Evolutionary conservation across 2,888 invertebrate species (phyloP).

Genomic region (Agrotis clavis): DNA sequence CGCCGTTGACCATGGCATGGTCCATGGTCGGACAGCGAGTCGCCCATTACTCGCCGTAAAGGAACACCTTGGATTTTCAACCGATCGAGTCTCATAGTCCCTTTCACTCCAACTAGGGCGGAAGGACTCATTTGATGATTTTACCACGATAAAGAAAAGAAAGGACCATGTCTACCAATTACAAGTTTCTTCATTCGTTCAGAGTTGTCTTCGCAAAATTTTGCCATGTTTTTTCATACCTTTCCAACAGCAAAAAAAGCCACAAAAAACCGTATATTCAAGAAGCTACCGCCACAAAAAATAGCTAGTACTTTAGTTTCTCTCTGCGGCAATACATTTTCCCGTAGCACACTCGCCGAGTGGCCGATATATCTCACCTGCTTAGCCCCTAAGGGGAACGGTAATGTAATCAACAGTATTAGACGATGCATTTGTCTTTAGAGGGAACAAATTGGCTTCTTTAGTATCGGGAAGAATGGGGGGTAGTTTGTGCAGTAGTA

Average conservation of each 20-base stretch:
- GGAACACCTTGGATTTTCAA: no score
- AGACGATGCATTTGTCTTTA: slow-evolving; percentile 37
- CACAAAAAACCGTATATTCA: not conserved
- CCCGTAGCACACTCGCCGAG: slow-evolving; percentile 6
- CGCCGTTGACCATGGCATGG: no score
- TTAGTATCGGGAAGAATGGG: not conserved
- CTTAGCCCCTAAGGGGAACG: slow-evolving; percentile 14
- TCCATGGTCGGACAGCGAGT: no score
- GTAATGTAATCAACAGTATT: slow-evolving; percentile 30
- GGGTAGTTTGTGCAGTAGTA: not conserved
- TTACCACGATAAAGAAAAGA: no score
- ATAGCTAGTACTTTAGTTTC: not conserved
- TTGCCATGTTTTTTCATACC: no score
- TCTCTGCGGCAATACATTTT: slow-evolving; percentile 26
- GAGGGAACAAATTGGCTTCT: slow-evolving; percentile 19
- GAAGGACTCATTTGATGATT: no score
- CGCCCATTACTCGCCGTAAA: no score
- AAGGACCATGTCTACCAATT: no score
- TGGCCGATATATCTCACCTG: slow-evolving; percentile 41
- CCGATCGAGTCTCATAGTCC: no score
- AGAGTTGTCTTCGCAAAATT: no score
- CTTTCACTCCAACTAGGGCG: no score
- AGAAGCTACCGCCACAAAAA: not conserved
- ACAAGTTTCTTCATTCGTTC: no score
- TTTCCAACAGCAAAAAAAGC: not conserved